Evolutionary conservation across 1,140 invertebrate species (phyloP).

Genomic region (Drosophila cardini): DNA sequence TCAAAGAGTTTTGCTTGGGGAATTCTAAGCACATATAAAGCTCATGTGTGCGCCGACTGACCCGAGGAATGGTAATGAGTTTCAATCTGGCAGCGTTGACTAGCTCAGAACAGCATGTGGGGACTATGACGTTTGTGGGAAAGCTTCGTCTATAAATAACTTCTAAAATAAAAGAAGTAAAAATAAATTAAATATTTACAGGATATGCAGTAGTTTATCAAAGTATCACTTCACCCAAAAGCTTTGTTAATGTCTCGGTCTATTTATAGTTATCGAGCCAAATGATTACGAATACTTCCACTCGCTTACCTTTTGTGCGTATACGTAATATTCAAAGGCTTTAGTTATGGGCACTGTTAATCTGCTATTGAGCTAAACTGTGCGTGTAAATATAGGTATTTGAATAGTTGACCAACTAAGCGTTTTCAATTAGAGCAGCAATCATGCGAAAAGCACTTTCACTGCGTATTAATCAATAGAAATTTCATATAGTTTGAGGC

Average conservation of each 20-base stretch:
- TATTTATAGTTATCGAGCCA: too few relatives aligned
- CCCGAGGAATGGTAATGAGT: slow-evolving; percentile 49
- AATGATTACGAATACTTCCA: too few relatives aligned
- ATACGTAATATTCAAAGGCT: slow-evolving; percentile 37
- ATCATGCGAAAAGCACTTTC: slow-evolving; percentile 12
- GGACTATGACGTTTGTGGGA: too few relatives aligned
- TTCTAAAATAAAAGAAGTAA: too few relatives aligned
- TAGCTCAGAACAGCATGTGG: not conserved
- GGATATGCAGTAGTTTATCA: too few relatives aligned
- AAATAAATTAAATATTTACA: too few relatives aligned
- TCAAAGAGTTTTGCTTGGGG: slow-evolving; percentile 78
- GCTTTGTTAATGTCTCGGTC: too few relatives aligned
- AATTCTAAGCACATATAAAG: slow-evolving; percentile 67
- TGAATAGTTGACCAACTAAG: slow-evolving; percentile 55
- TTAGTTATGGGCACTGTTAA: slow-evolving; percentile 24
- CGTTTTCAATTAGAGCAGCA: slow-evolving; percentile 59
- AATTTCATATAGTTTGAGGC: slow-evolving; percentile 21
- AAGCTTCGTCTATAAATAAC: too few relatives aligned
- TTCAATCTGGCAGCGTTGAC: slow-evolving; percentile 47
- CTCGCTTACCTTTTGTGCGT: slow-evolving; percentile 14
- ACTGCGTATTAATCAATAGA: slow-evolving; percentile 25
- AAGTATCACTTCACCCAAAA: too few relatives aligned
- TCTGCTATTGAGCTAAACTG: slow-evolving; percentile 20
- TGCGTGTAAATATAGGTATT: slow-evolving; percentile 23
- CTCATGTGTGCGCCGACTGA: slow-evolving; percentile 43